Percentiles rank a stretch among this genome's conserved stretches.
Evolutionary conservation across 2,888 invertebrate species (phyloP).

Genomic region (Pyrrhia umbra): DNA sequence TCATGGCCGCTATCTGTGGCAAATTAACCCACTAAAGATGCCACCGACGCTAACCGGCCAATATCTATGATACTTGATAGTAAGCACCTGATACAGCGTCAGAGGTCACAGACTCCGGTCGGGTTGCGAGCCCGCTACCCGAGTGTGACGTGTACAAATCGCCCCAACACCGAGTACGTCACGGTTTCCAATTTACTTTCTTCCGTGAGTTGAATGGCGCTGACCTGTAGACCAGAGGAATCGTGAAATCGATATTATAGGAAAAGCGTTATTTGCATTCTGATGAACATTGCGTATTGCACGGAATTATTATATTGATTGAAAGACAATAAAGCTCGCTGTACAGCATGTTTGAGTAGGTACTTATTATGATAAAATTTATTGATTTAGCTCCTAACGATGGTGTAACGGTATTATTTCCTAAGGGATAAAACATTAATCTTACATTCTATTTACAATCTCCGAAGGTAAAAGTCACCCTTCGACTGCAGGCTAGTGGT

Average conservation of each 20-base stretch:
- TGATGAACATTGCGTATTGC: constrained; percentile 58
- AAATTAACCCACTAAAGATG: constrained; percentile 85
- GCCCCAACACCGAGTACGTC: constrained; percentile 76
- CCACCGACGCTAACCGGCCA: constrained; percentile 75
- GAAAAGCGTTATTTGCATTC: constrained; percentile 75
- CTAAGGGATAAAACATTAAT: constrained; percentile 33
- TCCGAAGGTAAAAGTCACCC: constrained; percentile 54
- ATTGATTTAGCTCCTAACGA: constrained; percentile 10
- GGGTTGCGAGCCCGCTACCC: constrained; percentile 68
- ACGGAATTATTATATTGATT: constrained; percentile 34
- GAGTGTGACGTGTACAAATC: constrained; percentile 85
- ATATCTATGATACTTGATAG: constrained; percentile 57
- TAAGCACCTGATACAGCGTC: constrained; percentile 45
- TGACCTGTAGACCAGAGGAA: constrained; percentile 75
- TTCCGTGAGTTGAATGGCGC: constrained; percentile 75
- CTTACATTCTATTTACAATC: constrained; percentile 30
- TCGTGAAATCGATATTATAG: constrained; percentile 77
- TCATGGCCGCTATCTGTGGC: constrained; percentile 84
- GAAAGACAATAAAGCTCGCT: constrained; percentile 18
- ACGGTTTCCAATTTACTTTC: constrained; percentile 85
- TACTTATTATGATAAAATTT: constrained; percentile 8
- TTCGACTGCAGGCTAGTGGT: constrained; percentile 44
- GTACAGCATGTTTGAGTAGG: not conserved
- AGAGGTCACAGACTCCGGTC: constrained; percentile 59
- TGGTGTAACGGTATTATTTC: constrained; percentile 18